Evolutionary conservation across 2,113 vertebrate species (phyloP), one percentile per base, ranked within the genome.

Genomic region (Otus sunia): DNA sequence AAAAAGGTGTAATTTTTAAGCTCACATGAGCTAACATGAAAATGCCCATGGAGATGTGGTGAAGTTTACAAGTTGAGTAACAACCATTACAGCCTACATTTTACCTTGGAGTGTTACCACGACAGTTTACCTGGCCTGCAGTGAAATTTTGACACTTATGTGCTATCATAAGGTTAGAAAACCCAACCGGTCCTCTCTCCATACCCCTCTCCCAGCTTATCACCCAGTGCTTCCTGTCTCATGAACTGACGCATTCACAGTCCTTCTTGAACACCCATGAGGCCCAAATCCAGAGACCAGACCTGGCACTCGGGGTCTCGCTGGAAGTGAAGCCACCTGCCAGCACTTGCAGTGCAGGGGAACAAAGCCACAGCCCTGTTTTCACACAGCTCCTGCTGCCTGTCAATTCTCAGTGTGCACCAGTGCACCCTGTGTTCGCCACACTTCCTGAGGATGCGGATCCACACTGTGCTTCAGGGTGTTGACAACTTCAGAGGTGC

Each of bases 191-290:
- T 55, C 43, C 37, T 90, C 62, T 29, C 17, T 36, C 15, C 15
- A 29, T 18, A 58, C 21, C 4, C 8, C 27, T 43, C 62, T 77
- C 37, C 11, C 62, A 36, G 15, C 62, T 86, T 52, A 73, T 39
- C 17, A 58, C 45, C 30, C 78, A 75, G n/a, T 2, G 7, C 29
- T 87, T 64, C 73, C 77, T 7, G 0, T 66, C 64, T 76, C 64
- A 53, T 0, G 0, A 80, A 66, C 30, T 5, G 7, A 71, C 0
- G 4, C 4, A 3, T 66, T 77, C 53, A 29, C 0, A 1, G 16
- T 50, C 43, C 43, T 39, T 49, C 49, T 15, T 15, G 20, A 73
- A 68, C 7, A 39, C 15, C 49, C 34, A 34, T 1, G 3, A 78
- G n/a, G 67, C 56, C 47, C 29, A 47, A 26, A 80, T 25, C 41